phyloP scores from a whole-genome alignment of 1,140 invertebrate species.

The Brachionus manjavacas region DNA sequence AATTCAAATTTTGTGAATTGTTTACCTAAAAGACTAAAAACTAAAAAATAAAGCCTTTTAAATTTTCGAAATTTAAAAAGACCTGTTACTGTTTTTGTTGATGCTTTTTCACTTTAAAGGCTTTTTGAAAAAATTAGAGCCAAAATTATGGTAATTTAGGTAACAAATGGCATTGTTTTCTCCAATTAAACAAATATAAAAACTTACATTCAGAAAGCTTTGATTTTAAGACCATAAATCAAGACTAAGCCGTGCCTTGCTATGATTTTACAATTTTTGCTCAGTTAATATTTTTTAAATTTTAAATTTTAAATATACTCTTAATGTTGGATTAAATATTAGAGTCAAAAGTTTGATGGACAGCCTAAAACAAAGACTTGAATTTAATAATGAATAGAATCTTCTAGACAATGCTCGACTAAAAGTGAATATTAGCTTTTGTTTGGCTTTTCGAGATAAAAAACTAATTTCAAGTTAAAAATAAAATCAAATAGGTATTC shows the following conservation, averaged over 20 bases:
- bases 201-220: no score
- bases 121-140: neutral
- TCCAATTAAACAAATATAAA: neutral
- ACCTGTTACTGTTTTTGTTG: neutral
- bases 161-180: neutral
- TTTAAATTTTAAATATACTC: neutral
- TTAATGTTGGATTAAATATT: neutral
- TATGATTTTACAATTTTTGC: no score
- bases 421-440: slow-evolving; percentile 16
- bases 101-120: neutral
- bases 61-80: neutral
- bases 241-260: no score
- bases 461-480: slow-evolving; percentile 15
- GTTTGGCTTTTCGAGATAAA: slow-evolving; percentile 22
- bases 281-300: neutral
- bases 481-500: neutral
- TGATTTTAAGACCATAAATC: no score
- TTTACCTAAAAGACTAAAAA: neutral
- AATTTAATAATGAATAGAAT: neutral
- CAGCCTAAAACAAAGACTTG: neutral
- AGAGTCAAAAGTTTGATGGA: neutral
- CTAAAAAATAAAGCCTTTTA: neutral
- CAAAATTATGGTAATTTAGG: neutral
- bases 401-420: neutral
- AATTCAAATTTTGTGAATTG: neutral